Conservation (phyloP, 2,888 invertebrate genomes). For the Xestia rhomboidea region DNA sequence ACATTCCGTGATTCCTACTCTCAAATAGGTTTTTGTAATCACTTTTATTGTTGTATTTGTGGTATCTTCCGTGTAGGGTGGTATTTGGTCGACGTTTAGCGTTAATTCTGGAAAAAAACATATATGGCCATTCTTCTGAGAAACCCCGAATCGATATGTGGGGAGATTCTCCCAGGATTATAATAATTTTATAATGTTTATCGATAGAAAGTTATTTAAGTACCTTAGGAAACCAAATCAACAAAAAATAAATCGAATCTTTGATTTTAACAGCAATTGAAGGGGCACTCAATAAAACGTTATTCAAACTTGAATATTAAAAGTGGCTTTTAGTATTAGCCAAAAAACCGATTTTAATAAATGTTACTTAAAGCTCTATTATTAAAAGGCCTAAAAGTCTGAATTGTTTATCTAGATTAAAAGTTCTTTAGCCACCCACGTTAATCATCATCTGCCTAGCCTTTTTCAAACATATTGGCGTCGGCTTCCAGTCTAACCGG, state of each 20-base stretch:
- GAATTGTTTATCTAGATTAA: neutral
- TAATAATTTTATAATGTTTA: neutral
- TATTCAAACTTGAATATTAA: neutral
- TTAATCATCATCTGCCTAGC: too few species aligned
- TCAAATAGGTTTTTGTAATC: conserved; percentile 37
- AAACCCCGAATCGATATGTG: neutral
- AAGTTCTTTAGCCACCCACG: too few species aligned
- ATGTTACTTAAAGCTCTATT: neutral
- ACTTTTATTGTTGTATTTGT: conserved; percentile 13
- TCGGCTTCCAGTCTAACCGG: too few species aligned
- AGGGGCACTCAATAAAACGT: neutral
- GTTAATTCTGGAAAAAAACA: neutral
- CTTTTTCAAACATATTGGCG: too few species aligned
- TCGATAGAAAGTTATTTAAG: neutral
- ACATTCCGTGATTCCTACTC: conserved; percentile 29
- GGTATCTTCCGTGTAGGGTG: neutral
- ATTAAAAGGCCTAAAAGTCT: neutral
- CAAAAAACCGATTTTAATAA: neutral
- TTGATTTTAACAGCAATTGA: conserved; percentile 4
- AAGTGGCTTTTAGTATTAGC: neutral
- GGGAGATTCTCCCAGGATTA: neutral
- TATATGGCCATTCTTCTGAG: neutral
- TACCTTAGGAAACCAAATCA: neutral
- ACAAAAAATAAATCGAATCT: neutral
- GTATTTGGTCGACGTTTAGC: neutral